Conservation (phyloP, 1,140 invertebrate genomes). For the Monochamus saltuarius region DNA sequence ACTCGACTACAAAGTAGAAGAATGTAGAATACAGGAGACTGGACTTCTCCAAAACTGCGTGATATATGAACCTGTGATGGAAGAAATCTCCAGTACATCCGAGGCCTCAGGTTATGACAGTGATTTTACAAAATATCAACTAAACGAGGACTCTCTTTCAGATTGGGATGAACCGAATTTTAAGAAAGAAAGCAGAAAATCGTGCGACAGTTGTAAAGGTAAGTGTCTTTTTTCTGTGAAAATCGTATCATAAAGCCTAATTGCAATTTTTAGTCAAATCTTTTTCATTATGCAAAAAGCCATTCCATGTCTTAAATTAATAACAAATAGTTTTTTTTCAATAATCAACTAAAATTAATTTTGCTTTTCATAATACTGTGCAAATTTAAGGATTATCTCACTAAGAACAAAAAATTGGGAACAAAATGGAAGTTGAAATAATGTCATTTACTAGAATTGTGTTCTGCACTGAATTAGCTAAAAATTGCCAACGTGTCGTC, state of each 20-base stretch:
- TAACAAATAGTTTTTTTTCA: too few species aligned
- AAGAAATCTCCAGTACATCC: slow-evolving; percentile 33
- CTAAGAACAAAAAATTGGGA: too few species aligned
- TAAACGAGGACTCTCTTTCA: slow-evolving; percentile 19
- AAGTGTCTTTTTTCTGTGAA: neutral
- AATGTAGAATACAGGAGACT: slow-evolving; percentile 35
- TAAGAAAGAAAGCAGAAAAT: neutral
- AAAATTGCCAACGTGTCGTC: too few species aligned
- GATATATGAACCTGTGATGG: slow-evolving; percentile 41
- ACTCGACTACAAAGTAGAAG: slow-evolving; percentile 37
- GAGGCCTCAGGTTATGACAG: slow-evolving; percentile 34
- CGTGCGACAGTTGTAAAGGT: neutral
- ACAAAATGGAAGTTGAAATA: too few species aligned
- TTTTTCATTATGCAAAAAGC: too few species aligned
- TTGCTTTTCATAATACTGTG: too few species aligned
- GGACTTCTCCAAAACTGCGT: slow-evolving; percentile 33
- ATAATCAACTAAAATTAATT: too few species aligned
- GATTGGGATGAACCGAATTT: slow-evolving; percentile 28
- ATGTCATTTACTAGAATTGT: too few species aligned
- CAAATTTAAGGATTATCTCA: too few species aligned
- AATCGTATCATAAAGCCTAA: neutral
- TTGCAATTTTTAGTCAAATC: too few species aligned
- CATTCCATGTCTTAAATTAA: too few species aligned
- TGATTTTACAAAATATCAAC: slow-evolving; percentile 26
- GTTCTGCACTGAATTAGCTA: too few species aligned